phyloP scores from a whole-genome alignment of 2,113 vertebrate genomes.

The Pedetes capensis region DNA sequence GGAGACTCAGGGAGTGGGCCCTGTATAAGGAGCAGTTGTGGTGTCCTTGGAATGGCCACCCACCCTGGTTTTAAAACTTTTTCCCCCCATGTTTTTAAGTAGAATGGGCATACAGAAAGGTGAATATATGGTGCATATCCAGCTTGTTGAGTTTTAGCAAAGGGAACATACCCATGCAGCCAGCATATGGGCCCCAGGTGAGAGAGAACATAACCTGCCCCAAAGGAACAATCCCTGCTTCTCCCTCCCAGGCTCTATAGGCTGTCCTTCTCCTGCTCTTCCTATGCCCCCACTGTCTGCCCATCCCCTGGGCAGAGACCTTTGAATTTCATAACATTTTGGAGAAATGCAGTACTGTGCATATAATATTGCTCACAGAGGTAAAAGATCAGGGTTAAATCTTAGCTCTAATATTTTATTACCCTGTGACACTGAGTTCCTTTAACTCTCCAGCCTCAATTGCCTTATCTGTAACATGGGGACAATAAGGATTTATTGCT shows the following conservation, averaged over 20 bases:
- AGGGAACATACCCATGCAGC: neutral
- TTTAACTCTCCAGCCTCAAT: neutral
- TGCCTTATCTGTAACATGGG: neutral
- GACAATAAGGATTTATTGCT: neutral
- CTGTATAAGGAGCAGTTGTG: neutral
- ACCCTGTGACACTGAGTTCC: neutral
- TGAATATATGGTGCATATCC: neutral
- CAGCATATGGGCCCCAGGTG: neutral
- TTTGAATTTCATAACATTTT: neutral
- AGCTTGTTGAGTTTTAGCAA: neutral
- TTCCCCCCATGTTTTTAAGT: neutral
- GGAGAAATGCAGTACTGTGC: neutral
- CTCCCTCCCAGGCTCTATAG: neutral
- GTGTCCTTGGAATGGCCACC: neutral
- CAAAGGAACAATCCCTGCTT: rapidly evolving
- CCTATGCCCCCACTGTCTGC: rapidly evolving
- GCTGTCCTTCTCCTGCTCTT: neutral
- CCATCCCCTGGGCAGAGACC: neutral
- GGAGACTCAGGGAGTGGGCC: neutral
- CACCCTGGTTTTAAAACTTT: neutral
- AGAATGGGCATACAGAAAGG: neutral
- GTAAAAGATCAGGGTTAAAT: neutral
- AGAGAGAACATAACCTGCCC: neutral
- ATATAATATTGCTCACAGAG: neutral
- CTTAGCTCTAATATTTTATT: conserved; percentile 12